Percentiles rank a stretch among this genome's conserved stretches.
Evolutionary conservation across 2,113 vertebrate genomes (phyloP).

Genomic region (Ptilorrhoa leucosticta): DNA sequence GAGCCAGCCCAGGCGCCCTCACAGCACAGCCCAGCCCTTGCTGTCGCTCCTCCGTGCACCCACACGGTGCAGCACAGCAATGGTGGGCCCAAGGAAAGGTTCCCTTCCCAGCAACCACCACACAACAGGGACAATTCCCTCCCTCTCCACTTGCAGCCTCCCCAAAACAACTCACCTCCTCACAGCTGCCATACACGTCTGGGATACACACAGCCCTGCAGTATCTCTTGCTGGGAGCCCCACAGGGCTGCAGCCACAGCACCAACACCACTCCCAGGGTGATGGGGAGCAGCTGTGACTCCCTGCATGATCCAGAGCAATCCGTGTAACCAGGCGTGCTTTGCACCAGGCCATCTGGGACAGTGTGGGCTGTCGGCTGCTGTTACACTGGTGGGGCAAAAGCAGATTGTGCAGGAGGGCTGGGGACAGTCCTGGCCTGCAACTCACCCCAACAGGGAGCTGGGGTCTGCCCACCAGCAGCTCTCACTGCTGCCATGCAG

Average conservation of each 20-base stretch:
- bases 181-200: accelerated
- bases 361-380: background rate
- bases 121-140: background rate
- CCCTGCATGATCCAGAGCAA: background rate
- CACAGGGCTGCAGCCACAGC: accelerated
- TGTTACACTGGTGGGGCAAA: background rate
- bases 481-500: background rate
- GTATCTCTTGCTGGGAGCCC: background rate
- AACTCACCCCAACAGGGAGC: background rate
- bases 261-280: accelerated
- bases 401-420: background rate
- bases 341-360: background rate
- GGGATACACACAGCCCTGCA: background rate
- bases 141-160: background rate
- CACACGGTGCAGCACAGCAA: background rate
- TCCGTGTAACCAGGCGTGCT: background rate
- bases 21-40: background rate
- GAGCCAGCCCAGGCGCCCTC: background rate
- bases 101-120: background rate
- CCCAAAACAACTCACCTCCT: background rate
- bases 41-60: background rate
- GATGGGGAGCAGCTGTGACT: background rate
- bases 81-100: accelerated
- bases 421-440: background rate
- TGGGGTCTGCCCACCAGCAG: background rate